Evolutionary conservation across 1,140 invertebrate genomes (phyloP), one percentile per base, ranked within the genome.

Genomic region (Phortica variegata): DNA sequence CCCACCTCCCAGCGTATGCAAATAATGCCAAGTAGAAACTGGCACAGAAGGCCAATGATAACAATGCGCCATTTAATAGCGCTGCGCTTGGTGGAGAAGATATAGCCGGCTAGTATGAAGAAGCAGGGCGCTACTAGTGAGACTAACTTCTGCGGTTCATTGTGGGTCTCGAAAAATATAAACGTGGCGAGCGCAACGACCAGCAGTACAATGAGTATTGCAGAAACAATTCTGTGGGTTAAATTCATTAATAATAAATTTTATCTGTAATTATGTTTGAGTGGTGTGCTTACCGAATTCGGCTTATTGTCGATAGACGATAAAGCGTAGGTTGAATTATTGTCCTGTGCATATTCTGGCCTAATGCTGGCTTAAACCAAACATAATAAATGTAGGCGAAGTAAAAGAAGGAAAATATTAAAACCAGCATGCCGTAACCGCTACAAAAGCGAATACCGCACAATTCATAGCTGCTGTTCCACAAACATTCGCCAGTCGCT

Each of bases 1-100:
- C 95, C 95, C 29, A 85, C 77, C 1, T 82, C 63, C 87, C 91
- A 96, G 55, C 90, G 82, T 39, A 98, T 87, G 43, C 93, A 91
- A 2, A 96, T 53, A 1, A 97, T 57, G 0, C 91, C 95, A 49
- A 98, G 85, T 1, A 85, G 37, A 61, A 97, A 92, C 79, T 98
- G 95, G 7, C 96, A 74, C 0, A 85, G 79, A 3, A 96, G 70
- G 0, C 94, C 95, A 68, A 84, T 87, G 12, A 88, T 60, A 0
- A 97, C 88, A 2, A 85, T 85, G 15, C 83, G 79, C 92, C 91
- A 95, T 31, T 81, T 78, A 2, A 91, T 80, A 81, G 78, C 69
- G 21, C 71, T 62, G 7, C 84, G 84, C 58, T 86, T 72, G 49
- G 83, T 80, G 20, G 85, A 85, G 61, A 85, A 81, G 15, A 84